A percentile compares a stretch with the other conserved stretches of the same genome.
Evolutionary conservation across 2,888 invertebrate genomes (phyloP).

Genomic region (Deilephila porcellus): DNA sequence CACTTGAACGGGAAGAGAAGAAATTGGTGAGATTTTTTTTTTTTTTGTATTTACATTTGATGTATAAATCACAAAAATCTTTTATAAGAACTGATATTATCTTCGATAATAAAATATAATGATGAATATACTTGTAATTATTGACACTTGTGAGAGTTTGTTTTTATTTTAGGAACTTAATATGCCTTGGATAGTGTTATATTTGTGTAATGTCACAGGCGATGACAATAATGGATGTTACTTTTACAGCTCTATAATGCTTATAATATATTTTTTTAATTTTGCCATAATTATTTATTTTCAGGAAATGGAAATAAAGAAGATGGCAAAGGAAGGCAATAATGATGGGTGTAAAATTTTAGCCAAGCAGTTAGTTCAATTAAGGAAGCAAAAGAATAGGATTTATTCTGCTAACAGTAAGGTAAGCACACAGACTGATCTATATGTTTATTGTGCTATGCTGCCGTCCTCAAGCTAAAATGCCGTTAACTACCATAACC

Average conservation of each 20-base stretch:
- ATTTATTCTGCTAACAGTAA: slow-evolving; percentile 93
- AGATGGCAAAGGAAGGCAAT: slow-evolving; percentile 94
- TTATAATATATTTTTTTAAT: neutral
- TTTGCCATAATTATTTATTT: slow-evolving; percentile 36
- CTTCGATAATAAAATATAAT: no score
- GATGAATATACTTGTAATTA: no score
- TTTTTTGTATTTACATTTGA: no score
- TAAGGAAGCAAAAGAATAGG: slow-evolving; percentile 94
- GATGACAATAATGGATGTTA: no score
- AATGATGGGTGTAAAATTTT: slow-evolving; percentile 92
- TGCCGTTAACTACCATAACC: no score
- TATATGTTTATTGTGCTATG: no score
- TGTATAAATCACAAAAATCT: neutral
- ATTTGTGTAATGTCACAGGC: no score
- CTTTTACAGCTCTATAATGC: no score
- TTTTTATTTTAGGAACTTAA: no score
- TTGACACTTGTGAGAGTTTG: no score
- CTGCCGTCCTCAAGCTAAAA: no score
- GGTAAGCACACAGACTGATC: slow-evolving; percentile 61
- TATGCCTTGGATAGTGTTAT: no score
- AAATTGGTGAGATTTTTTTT: slow-evolving; percentile 92
- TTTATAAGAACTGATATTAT: neutral
- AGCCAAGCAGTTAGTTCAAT: slow-evolving; percentile 94
- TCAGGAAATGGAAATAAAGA: slow-evolving; percentile 94
- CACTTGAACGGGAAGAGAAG: slow-evolving; percentile 94